phyloP scores from a whole-genome alignment of 2,113 vertebrate genomes.

The Myrmecobius fasciatus region DNA sequence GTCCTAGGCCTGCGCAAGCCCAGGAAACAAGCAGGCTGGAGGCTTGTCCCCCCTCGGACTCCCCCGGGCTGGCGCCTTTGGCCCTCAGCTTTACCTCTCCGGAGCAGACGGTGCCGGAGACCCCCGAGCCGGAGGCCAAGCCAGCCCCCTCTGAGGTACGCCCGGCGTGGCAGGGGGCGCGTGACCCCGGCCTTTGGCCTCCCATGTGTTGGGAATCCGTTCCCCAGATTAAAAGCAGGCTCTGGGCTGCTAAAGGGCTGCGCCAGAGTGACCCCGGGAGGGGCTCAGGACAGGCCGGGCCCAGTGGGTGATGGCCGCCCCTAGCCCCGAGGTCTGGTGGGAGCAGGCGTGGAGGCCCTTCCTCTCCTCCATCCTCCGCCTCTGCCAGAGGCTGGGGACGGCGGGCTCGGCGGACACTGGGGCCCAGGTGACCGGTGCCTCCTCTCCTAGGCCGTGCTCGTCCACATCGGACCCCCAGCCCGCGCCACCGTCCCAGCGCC shows the following conservation, averaged over 20 bases:
- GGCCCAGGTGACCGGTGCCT: neutral
- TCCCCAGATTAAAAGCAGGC: neutral
- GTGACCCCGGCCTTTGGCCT: too few relatives aligned
- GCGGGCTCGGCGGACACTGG: neutral
- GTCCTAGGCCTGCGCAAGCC: constrained; percentile 61
- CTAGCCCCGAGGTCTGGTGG: too few relatives aligned
- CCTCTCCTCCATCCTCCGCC: too few relatives aligned
- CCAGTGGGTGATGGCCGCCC: too few relatives aligned
- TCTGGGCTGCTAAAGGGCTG: too few relatives aligned
- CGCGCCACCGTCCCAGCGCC: neutral
- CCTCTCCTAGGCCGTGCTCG: constrained; percentile 74
- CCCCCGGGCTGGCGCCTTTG: constrained; percentile 71
- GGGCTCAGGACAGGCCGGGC: too few relatives aligned
- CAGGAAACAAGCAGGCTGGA: neutral
- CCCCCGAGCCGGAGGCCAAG: neutral
- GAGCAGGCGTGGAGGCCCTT: too few relatives aligned
- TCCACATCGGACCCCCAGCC: constrained; percentile 71
- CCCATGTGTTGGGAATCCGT: too few relatives aligned
- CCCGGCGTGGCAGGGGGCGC: neutral
- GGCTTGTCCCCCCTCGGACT: neutral
- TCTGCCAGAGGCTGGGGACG: too few relatives aligned
- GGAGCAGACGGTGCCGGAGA: constrained; percentile 3
- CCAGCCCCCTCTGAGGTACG: constrained; percentile 68
- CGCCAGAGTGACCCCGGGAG: too few relatives aligned
- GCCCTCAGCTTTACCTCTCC: constrained; percentile 62